Evolutionary conservation across 2,888 invertebrate genomes (phyloP), one percentile per base, ranked within the genome.

Genomic region (Eustalomyia histrio): DNA sequence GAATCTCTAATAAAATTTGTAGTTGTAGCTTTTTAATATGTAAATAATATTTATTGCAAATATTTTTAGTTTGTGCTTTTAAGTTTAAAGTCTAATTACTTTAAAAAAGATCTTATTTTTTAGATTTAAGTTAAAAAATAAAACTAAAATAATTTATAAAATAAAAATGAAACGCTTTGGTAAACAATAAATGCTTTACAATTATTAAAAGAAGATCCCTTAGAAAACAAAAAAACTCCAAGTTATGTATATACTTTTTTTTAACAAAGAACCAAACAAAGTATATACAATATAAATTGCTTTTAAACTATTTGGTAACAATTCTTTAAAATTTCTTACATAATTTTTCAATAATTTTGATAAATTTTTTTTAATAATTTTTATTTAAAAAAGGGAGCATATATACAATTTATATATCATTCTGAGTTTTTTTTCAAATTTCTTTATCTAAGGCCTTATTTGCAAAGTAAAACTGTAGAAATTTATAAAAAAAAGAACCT

Each of bases 181-280:
- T 90, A 90, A 90, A 90, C 90, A 89, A 89, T 88, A 87, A 89
- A 90, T 89, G 90, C 91, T 90, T 90, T 90, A 90, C 90, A 88
- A 86, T 85, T 83, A 76, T 79, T 60, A 82, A 81, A 47, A 47
- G 2, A 43, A 47, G 43, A 47, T 47, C n/a, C 43, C 43, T n/a
- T 47, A 4, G 16, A 47, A 47, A 14, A n/a, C 3, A n/a, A 47
- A 47, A 47, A n/a, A 47, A n/a, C 16, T n/a, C 2, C n/a, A n/a
- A 47, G n/a, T 4, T 47, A 43, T 47, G n/a, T 47, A n/a, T 47
- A 47, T 39, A 3, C 12, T 39, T 35, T 39, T 39, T 39, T 47
- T 24, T 33, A 43, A 29, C 58, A 50, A 58, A 24, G 50, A 12
- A 58, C 29, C 10, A 68, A 16, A 47, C 17, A 24, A 60, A 21